These are phyloP conservation scores for Harlomillsia oculata DNA, from an alignment of 1,140 invertebrate species.

Conservation along the genomic window DNA sequence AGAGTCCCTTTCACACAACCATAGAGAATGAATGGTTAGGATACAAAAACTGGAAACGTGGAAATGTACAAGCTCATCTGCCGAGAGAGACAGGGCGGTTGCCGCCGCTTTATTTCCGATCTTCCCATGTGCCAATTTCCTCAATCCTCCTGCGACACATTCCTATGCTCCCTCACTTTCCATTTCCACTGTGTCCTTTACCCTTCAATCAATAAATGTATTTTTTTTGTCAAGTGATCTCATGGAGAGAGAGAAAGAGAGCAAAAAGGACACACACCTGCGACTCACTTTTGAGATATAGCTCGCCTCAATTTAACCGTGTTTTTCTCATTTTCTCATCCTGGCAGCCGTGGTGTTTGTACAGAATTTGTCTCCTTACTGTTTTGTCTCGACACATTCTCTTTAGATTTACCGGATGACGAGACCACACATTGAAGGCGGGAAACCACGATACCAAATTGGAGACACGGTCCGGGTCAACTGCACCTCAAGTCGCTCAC, in stretches of 20 bases:
- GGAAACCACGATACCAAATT: constrained; percentile 64
- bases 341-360: not conserved
- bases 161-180: not conserved
- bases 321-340: not conserved
- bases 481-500: constrained; percentile 69
- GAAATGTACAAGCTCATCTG: no score
- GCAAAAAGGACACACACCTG: no score
- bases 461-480: constrained; percentile 70
- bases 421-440: constrained; percentile 73
- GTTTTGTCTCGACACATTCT: constrained; percentile 5
- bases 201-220: constrained; percentile 20
- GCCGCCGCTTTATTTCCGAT: constrained; percentile 19
- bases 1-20: no score
- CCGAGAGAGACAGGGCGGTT: not conserved
- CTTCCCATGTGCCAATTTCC: constrained; percentile 14
- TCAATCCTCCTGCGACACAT: not conserved
- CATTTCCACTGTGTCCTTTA: not conserved
- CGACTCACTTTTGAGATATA: constrained; percentile 6
- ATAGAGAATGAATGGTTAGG: no score
- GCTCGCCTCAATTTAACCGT: not conserved
- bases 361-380: not conserved
- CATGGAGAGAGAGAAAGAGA: no score
- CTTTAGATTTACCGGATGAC: constrained; percentile 62
- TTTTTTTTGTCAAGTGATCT: no score
- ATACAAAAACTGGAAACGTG: no score